These are phyloP conservation scores for Sceloporus tristichus DNA, from an alignment of 2,113 vertebrate genomes.

Conservation along the genomic window DNA sequence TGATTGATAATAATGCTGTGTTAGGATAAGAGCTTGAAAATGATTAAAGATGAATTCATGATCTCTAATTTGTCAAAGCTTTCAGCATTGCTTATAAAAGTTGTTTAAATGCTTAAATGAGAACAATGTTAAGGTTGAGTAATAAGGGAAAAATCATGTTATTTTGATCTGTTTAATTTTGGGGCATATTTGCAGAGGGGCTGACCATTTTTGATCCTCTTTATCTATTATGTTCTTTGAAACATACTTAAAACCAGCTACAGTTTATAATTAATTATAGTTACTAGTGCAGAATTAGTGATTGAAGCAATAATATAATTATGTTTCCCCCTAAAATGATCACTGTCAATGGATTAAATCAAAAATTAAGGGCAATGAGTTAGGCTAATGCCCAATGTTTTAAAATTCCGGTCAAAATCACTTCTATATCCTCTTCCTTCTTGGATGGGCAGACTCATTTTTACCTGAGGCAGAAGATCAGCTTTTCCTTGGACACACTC, in stretches of 20 bases:
- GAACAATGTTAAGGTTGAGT: background rate
- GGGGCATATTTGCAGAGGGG: background rate
- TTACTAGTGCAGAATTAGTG: background rate
- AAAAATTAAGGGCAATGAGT: background rate
- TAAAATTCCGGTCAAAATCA: too few species aligned
- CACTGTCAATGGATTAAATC: background rate
- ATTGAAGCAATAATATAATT: background rate
- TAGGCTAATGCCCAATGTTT: background rate
- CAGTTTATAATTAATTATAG: background rate
- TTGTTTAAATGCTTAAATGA: background rate
- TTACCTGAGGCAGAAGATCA: conserved; percentile 54
- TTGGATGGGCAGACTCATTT: background rate
- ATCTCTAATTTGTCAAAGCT: background rate
- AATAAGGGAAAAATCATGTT: background rate
- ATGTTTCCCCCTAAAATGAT: background rate
- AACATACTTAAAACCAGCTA: background rate
- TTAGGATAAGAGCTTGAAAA: background rate
- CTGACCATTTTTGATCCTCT: background rate
- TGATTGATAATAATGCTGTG: background rate
- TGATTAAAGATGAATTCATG: background rate
- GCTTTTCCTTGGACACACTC: conserved; percentile 15
- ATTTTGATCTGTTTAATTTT: background rate
- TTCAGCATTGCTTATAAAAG: background rate
- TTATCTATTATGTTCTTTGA: background rate
- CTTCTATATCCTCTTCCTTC: too few species aligned